Evolutionary conservation across 2,113 vertebrate species (phyloP).

Genomic region (Paradoxurus hermaphroditus): DNA sequence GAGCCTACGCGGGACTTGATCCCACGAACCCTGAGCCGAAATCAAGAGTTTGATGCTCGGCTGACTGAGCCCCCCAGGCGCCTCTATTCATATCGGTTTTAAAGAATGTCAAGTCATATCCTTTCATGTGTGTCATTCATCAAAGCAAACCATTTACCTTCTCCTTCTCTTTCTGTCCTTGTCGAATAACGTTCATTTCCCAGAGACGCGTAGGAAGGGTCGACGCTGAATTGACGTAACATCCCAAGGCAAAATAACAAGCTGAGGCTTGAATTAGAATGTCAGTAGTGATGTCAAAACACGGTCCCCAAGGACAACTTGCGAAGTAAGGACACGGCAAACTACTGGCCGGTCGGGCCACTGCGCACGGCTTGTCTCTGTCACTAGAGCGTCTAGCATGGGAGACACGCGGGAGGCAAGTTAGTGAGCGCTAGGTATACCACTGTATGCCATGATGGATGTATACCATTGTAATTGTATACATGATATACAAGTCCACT

Average conservation of each 20-base stretch:
- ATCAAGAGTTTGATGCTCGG: too few relatives aligned
- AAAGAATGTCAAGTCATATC: background rate
- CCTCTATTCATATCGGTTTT: background rate
- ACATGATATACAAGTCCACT: too few relatives aligned
- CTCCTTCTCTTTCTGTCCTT: background rate
- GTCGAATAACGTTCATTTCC: background rate
- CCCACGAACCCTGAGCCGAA: too few relatives aligned
- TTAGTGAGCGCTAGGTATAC: too few relatives aligned
- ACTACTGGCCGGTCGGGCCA: background rate
- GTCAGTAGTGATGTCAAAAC: background rate
- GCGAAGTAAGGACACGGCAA: background rate
- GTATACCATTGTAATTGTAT: too few relatives aligned
- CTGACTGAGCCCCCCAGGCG: too few relatives aligned
- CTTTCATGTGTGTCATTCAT: background rate
- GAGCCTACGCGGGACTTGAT: too few relatives aligned
- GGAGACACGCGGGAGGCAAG: too few relatives aligned
- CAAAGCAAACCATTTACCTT: background rate
- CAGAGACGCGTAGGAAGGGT: background rate
- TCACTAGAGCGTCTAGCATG: accelerated
- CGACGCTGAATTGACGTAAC: background rate
- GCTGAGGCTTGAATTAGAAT: background rate
- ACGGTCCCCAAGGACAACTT: background rate
- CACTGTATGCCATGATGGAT: too few relatives aligned
- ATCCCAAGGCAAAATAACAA: background rate
- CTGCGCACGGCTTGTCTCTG: accelerated